Base-by-base conservation (phyloP, 2,888 invertebrate species). In the Nycteola revayana region DNA sequence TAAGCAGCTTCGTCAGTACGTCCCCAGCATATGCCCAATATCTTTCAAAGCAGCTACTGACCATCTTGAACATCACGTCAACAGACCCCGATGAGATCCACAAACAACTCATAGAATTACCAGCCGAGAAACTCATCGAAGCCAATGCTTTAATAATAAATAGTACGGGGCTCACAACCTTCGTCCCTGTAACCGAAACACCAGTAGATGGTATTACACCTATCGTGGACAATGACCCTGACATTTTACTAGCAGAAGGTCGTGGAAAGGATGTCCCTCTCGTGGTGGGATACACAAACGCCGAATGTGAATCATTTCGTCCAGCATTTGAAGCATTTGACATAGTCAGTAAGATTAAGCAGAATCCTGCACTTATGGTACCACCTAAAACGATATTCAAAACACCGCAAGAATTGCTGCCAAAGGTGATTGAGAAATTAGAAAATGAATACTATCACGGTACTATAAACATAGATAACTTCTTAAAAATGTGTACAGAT, bases 51-150 rank as follows among this genome's bases (percentile, higher is more conserved):
- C 24, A 60, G 9, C 66, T 84, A 37, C 47, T 90, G 60, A 46
- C 60, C 36, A 35, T 83, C 66, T 60, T 93, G 78, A 91, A 68
- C 32, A 71, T 85, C 32, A 76, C 70, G 32, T 45, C 71, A 2
- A 70, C 73, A 0, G 70, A 78, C 25, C 53, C 77, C 1, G 72
- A 74, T 1, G 64, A 65, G 3, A 59, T 78, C 2, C 74, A 84
- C 35, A 56, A 58, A 10, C 60, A 64, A 34, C 72, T 89, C 1
- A 49, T 69, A n/a, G 33, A 60, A 1, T 35, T 69, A 32, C 78
- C 84, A 0, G 52, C 76, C 4, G 68, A 77, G 11, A 63, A 65
- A 28, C 66, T 88, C 8, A 61, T 64, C 42, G 61, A 63, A 7
- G 80, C 71, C n/a, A 72, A 83, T 33, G 49, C 42, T 18, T 22